Evolutionary conservation across 2,888 invertebrate genomes (phyloP), one percentile per base, ranked within the genome.

Genomic region (Dicranocentrus wangi): DNA sequence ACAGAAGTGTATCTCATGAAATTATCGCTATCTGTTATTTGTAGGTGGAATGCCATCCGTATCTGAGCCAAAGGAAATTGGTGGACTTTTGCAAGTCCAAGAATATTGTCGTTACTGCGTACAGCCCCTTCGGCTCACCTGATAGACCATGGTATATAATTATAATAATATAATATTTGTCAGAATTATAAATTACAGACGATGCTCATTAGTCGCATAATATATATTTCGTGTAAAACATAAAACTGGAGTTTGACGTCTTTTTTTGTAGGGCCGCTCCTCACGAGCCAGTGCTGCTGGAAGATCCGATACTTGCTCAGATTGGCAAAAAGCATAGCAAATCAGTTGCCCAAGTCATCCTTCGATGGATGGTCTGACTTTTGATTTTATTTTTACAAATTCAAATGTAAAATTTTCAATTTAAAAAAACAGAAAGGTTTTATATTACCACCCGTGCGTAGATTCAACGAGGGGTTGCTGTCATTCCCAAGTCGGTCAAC

Each of bases 91-190:
- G 95, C 88, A 91, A 91, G 71, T 88, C 90, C 8, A 90, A 91
- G 47, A 90, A 90, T 61, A 92, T 96, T 58, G 89, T 90, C 0
- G 88, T 96, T 1, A 94, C 93, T 0, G 95, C 94, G 0, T 96
- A 95, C 88, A 93, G 94, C 71, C 90, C 90, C 1, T 87, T 91
- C 1, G 90, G 90, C 5, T 88, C 89, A 0, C 93, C 94, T 0
- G 93, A 93, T 87, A 90, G 93, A 47, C 93, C 93, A 8, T 93
- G 88, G 87, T n/a, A n/a, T n/a, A n/a, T n/a, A n/a, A n/a, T n/a
- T n/a, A n/a, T n/a, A n/a, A n/a, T n/a, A n/a, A n/a, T n/a, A n/a
- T n/a, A n/a, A n/a, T n/a, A n/a, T n/a, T n/a, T n/a, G n/a, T n/a
- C n/a, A n/a, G n/a, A n/a, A n/a, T n/a, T n/a, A n/a, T n/a, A n/a